Evolutionary conservation across 2,797 vertebrate species (phyloP), one percentile per base, ranked within the genome.

Genomic region (Mergus octosetaceus): DNA sequence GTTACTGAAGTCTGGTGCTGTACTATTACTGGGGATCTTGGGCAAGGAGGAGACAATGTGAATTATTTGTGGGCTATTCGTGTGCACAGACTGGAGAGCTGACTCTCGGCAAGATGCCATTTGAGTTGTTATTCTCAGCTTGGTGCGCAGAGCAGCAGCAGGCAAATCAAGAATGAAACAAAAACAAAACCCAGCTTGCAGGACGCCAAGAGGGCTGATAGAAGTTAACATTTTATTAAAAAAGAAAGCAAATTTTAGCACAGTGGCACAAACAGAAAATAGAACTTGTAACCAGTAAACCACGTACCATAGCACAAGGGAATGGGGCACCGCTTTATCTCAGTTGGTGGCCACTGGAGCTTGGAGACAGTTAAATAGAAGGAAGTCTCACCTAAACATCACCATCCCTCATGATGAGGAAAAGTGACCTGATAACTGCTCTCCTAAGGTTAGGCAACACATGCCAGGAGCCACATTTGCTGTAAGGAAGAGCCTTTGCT

Each of bases 151-250:
- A 43, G 39, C 39, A 71, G 65, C 32, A 87, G 66, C 57, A 68
- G 73, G 34, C 34, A 93, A 38, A 87, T 16, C 66, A 75, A 81
- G 66, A 81, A 32, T n/a, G 78, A 76, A 66, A 65, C 22, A 73
- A 56, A 39, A 49, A 30, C 70, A 93, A 93, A 91, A 34, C 28
- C 22, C 43, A 76, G 15, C 60, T 73, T 76, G 13, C 53, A 82
- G 47, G 58, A 47, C 19, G 62, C 51, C 8, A 66, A 39, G 74
- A 79, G 28, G 15, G 24, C n/a, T 54, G 49, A 84, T 25, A 47
- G 41, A 62, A 21, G 14, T 22, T 22, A 53, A 13, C 51, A 77
- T 68, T 97, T 95, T 96, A 97, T 92, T 95, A 10, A 84, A 73
- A 41, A 71, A 47, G 36, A 68, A 84, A 87, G 39, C 43, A 69